Evolutionary conservation across 2,797 vertebrate genomes (phyloP).

Genomic region (Paedocypris micromegethes): DNA sequence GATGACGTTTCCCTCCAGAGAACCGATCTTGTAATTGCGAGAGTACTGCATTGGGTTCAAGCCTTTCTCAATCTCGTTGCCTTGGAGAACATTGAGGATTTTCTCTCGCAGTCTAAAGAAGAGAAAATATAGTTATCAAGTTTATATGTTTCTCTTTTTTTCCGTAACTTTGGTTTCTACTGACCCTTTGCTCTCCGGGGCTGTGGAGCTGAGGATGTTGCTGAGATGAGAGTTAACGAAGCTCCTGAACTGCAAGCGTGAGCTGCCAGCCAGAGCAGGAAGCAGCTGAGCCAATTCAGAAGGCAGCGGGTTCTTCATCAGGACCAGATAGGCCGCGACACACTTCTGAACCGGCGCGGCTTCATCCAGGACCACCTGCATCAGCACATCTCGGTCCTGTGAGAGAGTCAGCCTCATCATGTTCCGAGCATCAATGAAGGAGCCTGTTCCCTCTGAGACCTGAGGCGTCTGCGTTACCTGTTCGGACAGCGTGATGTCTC

Average conservation of each 20-base stretch:
- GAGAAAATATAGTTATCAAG: not conserved
- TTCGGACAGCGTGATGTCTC: slow-evolving; percentile 72
- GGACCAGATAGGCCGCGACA: slow-evolving; percentile 85
- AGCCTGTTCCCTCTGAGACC: not conserved
- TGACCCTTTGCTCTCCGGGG: slow-evolving; percentile 69
- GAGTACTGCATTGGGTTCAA: slow-evolving; percentile 78
- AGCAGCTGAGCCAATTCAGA: slow-evolving; percentile 68
- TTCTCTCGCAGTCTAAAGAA: slow-evolving; percentile 71
- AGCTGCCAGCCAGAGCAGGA: slow-evolving; percentile 66
- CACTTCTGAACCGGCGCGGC: slow-evolving; percentile 76
- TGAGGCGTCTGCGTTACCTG: slow-evolving; percentile 67
- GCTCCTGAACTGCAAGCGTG: slow-evolving; percentile 78
- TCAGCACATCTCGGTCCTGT: slow-evolving; percentile 73
- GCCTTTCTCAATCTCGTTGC: slow-evolving; percentile 65
- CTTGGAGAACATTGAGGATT: slow-evolving; percentile 72
- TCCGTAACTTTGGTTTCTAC: not conserved
- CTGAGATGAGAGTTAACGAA: slow-evolving; percentile 84
- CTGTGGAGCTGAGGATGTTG: slow-evolving; percentile 81
- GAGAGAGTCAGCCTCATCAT: slow-evolving; percentile 20
- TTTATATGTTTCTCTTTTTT: not conserved
- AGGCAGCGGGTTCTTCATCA: slow-evolving; percentile 80
- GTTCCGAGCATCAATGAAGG: not conserved
- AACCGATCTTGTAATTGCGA: slow-evolving; percentile 76
- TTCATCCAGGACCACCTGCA: slow-evolving; percentile 69
- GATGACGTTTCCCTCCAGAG: slow-evolving; percentile 81